Base-by-base conservation (phyloP, 37 sponge, comb jelly and placozoan species). In the Spongilla lacustris region DNA sequence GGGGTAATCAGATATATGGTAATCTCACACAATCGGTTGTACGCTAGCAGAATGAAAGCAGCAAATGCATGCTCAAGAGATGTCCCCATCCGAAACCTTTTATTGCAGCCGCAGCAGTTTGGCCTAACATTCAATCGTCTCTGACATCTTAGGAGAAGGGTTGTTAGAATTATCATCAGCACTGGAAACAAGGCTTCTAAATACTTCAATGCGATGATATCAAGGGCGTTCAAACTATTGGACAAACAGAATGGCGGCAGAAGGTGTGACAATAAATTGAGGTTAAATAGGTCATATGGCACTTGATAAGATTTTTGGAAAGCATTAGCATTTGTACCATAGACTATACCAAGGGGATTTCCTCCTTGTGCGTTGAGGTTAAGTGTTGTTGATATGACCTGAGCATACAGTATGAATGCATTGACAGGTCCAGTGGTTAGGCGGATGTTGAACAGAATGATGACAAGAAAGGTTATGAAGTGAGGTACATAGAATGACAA, bases 391-490 rank as follows among this genome's bases (percentile, higher is more conserved):
- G 35, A 36, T 0, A 83, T 67, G 21, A 58, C 58, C 36, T 91
- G 92, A 24, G 67, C 46, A 35, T 84, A 91, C 29, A 91, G 50
- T 27, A 91, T 86, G 84, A 91, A 91, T 0, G 92, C 83, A 78
- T 87, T 87, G 10, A 83, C 82, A 0, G 92, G 88, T 48, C 88
- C 92, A 29, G 66, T 84, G 30, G 87, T 77, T 27, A 91, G 83
- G 0, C 78, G 76, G 28, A 91, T 82, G 70, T 91, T 76, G 35
- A 91, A 91, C 0, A 87, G 6, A 2, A 91, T 86, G 77, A 91
- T 78, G 29, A 72, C 34, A 6, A 75, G 21, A 80, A 91, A 83
- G 21, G 86, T 29, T 0, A 87, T 5, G 5, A 66, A 41, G 6
- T 84, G 21, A 22, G 92, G 92, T n/a, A 80, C n/a, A n/a, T 82